Evolutionary conservation across 92 coral and sea anemone species (phyloP), one percentile per base, ranked within the genome.

Genomic region (Isaurus tuberculatus): DNA sequence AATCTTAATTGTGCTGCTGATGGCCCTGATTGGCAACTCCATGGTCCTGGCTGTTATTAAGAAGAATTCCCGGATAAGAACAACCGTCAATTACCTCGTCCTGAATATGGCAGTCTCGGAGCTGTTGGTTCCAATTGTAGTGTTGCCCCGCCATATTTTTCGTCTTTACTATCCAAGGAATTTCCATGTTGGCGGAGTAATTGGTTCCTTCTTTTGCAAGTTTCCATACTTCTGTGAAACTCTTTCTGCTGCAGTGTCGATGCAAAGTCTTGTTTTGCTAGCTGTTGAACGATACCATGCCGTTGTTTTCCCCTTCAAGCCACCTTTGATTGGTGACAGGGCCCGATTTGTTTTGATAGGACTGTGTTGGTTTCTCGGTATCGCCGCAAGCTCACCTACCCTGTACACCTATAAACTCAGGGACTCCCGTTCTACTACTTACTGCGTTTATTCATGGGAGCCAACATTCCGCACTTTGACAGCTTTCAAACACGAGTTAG

Each of bases 71-170:
- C 27, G 82, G 28, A 25, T 77, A 36, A 42, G 82, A 27, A 77
- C 82, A 11, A 77, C 82, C 9, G 82, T 77, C 15, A 77, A 77
- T 29, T 77, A 77, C 68, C 34, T 77, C 0, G 58, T 77, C 23
- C 70, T 77, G 14, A 77, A 77, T n/a, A 77, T 77, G 82, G 82
- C 82, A 58, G 60, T 77, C 14, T 77, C 69, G 32, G 82, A 77
- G 20, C 51, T 77, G 0, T 25, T 77, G 69, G 70, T 77, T 10
- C 82, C 82, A 4, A 15, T 60, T n/a, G 32, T 55, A 1, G 82
- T 43, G 8, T 40, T 77, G 32, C 82, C 82, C 13, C 82, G 82
- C 14, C 82, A 70, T 40, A 77, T 77, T 26, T 20, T 23, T 20
- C 67, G 70, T 22, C 53, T 77, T 9, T 77, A 58, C 14, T 34